Conservation (phyloP, 2,888 invertebrate genomes). For the Polylopha cassiicola region DNA sequence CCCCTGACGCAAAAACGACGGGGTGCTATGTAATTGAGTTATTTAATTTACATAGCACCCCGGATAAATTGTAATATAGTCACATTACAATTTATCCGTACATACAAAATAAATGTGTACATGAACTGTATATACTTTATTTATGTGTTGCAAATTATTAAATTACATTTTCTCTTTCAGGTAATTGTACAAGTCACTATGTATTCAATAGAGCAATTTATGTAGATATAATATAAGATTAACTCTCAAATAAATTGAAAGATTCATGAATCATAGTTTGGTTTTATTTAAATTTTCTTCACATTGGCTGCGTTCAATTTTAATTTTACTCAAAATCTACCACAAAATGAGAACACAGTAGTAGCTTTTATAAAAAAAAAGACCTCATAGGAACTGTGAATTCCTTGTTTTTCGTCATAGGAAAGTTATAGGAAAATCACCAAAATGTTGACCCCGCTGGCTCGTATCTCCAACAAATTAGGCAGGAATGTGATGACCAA, state of each 20-base stretch:
- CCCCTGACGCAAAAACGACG: too few relatives aligned
- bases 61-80: too few relatives aligned
- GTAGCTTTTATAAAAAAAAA: slow-evolving; percentile 23
- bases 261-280: slow-evolving; percentile 7
- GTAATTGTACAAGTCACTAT: slow-evolving; percentile 14
- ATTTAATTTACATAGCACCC: too few relatives aligned
- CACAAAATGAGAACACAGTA: slow-evolving; percentile 17
- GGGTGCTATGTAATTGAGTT: too few relatives aligned
- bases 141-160: too few relatives aligned
- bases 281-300: slow-evolving; percentile 12
- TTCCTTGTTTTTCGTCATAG: slow-evolving; percentile 21
- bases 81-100: too few relatives aligned
- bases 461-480: slow-evolving; percentile 58
- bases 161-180: slow-evolving; percentile 23
- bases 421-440: slow-evolving; percentile 23
- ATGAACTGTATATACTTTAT: too few relatives aligned
- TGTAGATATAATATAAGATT: slow-evolving; percentile 21
- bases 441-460: slow-evolving; percentile 61
- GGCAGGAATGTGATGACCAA: slow-evolving; percentile 66
- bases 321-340: slow-evolving; percentile 23
- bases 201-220: slow-evolving; percentile 3
- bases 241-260: slow-evolving; percentile 21
- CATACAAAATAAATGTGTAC: too few relatives aligned
- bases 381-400: background rate
- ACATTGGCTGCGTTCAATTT: slow-evolving; percentile 38